phyloP scores from a whole-genome alignment of 2,113 vertebrate species.

The Chaetops frenatus region DNA sequence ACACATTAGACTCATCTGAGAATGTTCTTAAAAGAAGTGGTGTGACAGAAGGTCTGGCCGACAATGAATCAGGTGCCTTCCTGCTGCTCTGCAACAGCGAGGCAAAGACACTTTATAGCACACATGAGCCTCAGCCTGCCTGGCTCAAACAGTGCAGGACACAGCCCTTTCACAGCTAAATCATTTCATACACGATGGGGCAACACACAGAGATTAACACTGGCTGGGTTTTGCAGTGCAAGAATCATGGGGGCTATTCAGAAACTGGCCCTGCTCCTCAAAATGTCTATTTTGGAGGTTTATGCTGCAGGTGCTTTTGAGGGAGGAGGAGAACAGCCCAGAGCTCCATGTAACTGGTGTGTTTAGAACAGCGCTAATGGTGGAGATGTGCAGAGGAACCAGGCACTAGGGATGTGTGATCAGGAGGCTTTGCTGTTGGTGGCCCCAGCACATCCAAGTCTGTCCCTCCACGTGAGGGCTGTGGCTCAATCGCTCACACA shows the following conservation, averaged over 20 bases:
- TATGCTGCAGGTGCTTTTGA: neutral
- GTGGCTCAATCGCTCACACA: neutral
- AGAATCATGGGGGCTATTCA: fast-evolving
- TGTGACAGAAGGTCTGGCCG: slow-evolving; percentile 86
- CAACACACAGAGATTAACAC: fast-evolving
- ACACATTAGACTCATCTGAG: slow-evolving; percentile 95
- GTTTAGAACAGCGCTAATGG: fast-evolving
- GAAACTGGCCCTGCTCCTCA: neutral
- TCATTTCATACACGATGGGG: fast-evolving
- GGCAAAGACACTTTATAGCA: slow-evolving; percentile 73
- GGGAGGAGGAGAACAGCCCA: neutral
- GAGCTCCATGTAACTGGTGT: fast-evolving
- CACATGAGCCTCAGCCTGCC: neutral
- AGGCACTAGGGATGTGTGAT: fast-evolving
- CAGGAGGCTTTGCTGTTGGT: neutral
- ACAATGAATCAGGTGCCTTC: slow-evolving; percentile 74
- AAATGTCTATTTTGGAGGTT: neutral
- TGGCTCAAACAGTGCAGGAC: neutral
- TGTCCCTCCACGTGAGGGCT: fast-evolving
- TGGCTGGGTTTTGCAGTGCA: neutral
- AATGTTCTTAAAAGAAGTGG: slow-evolving; percentile 98
- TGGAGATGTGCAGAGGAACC: neutral
- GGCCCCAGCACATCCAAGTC: neutral
- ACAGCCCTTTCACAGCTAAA: neutral
- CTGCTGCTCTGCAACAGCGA: slow-evolving; percentile 89